Conservation (phyloP, 2,797 vertebrate genomes). For the Loriculus beryllinus region DNA sequence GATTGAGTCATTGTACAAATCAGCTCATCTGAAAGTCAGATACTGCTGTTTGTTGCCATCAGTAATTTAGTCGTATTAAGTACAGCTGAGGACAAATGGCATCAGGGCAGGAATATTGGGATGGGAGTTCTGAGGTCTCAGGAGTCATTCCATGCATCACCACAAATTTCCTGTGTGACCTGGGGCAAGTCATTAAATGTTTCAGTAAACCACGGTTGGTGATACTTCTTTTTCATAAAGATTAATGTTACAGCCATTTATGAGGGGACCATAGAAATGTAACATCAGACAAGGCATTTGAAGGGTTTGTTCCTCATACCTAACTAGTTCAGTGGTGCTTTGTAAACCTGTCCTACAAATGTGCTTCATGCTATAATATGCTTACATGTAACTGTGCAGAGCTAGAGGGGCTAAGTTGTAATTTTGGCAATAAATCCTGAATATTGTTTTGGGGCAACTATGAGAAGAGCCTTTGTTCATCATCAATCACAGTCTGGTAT, state of each 20-base stretch:
- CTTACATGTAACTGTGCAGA: accelerated
- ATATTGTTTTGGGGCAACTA: background rate
- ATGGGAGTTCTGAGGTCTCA: background rate
- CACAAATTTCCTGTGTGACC: background rate
- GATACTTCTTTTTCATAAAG: background rate
- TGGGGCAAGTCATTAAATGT: background rate
- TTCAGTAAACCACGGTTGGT: accelerated
- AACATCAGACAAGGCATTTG: background rate
- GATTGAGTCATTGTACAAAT: conserved; percentile 60
- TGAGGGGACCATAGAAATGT: background rate
- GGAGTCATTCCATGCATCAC: background rate
- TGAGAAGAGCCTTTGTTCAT: background rate
- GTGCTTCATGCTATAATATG: accelerated
- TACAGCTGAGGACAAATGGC: background rate
- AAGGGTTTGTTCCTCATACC: accelerated
- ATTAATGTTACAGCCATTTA: background rate
- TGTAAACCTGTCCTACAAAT: accelerated
- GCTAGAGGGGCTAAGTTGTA: background rate
- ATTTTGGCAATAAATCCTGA: background rate
- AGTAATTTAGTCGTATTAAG: conserved; percentile 46
- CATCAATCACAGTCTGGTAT: accelerated
- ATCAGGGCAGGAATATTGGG: background rate
- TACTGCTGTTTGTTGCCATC: conserved; percentile 46
- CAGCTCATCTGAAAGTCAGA: conserved; percentile 59
- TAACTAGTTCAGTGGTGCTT: background rate